phyloP scores from a whole-genome alignment of 2,797 vertebrate genomes.

The Amblyraja radiata region DNA sequence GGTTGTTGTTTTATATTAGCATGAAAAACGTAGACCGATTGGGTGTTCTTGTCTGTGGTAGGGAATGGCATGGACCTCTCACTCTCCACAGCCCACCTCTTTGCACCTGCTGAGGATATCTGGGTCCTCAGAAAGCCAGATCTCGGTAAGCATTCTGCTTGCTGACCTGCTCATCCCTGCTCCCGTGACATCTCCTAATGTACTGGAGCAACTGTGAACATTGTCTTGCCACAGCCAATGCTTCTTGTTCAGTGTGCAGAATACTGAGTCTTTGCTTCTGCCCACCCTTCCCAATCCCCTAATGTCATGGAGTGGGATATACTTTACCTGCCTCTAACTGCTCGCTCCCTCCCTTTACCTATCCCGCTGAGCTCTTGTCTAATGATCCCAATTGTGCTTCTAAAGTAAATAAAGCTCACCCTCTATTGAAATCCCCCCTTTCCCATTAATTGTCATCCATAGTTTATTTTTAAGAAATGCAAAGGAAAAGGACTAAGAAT shows the following conservation, averaged over 20 bases:
- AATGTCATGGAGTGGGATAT: not conserved
- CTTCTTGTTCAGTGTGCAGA: not conserved
- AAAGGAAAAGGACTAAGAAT: not conserved
- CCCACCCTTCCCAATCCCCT: conserved; percentile 32
- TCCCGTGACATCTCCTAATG: not conserved
- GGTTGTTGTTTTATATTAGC: conserved; percentile 47
- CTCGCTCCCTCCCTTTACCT: not conserved
- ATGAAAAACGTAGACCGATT: conserved; percentile 53
- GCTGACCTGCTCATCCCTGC: conserved; percentile 41
- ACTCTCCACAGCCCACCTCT: not conserved
- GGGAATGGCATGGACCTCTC: not conserved
- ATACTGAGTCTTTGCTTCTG: not conserved
- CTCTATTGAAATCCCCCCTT: not conserved
- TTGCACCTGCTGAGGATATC: conserved; percentile 58
- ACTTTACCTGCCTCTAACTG: not conserved
- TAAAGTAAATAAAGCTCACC: not conserved
- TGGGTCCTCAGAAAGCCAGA: conserved; percentile 61
- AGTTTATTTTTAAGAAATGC: not conserved
- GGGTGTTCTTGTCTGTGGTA: conserved; percentile 51
- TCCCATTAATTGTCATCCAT: not conserved
- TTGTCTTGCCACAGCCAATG: not conserved
- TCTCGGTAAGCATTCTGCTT: conserved; percentile 53
- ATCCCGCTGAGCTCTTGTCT: not conserved
- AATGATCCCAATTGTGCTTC: not conserved
- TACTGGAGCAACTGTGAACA: not conserved